Conservation (phyloP, 2,113 vertebrate genomes). For the Thamnophis sirtalis region DNA sequence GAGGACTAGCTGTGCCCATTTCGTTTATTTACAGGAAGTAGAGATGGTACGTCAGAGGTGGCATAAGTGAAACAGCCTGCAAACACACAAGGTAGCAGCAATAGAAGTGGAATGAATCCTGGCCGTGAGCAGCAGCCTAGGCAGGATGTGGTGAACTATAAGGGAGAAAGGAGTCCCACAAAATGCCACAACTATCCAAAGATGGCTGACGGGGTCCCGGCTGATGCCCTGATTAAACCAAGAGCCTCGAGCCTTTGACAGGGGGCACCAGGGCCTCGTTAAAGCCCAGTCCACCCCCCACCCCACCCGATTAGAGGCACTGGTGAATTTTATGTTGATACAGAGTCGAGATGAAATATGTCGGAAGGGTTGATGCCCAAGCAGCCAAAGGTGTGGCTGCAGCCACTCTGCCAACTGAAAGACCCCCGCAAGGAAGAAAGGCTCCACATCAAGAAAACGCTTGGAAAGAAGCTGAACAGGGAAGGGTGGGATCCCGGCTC, state of each 20-base stretch:
- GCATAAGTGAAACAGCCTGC: background rate
- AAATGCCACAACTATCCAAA: background rate
- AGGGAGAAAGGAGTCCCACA: background rate
- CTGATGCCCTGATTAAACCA: too few species aligned
- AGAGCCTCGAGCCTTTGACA: background rate
- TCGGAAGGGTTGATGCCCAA: background rate
- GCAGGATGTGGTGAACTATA: background rate
- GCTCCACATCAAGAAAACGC: background rate
- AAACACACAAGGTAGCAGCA: background rate
- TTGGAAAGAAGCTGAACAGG: background rate
- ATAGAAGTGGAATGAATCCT: background rate
- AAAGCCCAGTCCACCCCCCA: background rate
- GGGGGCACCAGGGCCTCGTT: background rate
- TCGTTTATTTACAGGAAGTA: background rate
- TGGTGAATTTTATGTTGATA: background rate
- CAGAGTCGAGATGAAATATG: background rate
- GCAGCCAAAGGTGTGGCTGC: background rate
- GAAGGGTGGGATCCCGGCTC: background rate
- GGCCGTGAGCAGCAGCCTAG: background rate
- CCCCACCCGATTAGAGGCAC: background rate
- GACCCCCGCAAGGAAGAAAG: background rate
- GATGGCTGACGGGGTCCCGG: background rate
- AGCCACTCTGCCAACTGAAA: background rate
- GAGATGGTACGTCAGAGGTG: background rate
- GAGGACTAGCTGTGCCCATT: background rate